Evolutionary conservation across 2,888 invertebrate genomes (phyloP).

Genomic region (Keiferia lycopersicella): DNA sequence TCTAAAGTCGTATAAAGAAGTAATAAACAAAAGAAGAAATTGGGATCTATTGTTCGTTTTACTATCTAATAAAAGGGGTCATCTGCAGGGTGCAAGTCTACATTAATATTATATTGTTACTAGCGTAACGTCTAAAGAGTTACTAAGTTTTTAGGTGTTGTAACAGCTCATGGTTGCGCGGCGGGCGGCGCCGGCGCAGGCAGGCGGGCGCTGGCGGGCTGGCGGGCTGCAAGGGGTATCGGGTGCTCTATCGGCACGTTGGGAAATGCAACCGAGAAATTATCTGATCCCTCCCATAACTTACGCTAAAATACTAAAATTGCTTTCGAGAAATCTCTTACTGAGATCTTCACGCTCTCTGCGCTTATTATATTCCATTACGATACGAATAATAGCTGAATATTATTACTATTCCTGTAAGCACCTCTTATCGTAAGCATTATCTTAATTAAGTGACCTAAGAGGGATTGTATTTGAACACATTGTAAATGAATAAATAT

Average conservation of each 20-base stretch:
- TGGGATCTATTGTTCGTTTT: no score
- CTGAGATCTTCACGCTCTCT: constrained; percentile 76
- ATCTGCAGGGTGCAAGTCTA: no score
- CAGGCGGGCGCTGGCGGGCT: background rate
- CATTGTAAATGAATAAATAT: constrained; percentile 39
- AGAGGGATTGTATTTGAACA: constrained; percentile 42
- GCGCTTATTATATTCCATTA: constrained; percentile 77
- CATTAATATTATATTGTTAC: no score
- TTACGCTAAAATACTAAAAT: constrained; percentile 76
- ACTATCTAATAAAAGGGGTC: no score
- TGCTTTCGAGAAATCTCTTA: constrained; percentile 75
- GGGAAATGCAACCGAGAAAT: constrained; percentile 66
- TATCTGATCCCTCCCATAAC: constrained; percentile 78
- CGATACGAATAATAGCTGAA: constrained; percentile 72
- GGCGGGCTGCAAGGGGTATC: constrained; percentile 47
- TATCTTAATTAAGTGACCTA: constrained; percentile 55
- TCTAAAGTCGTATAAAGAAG: no score
- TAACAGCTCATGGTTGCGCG: constrained; percentile 14
- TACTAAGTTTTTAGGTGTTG: constrained; percentile 21
- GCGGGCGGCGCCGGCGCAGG: constrained; percentile 27
- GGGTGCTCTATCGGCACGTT: constrained; percentile 61
- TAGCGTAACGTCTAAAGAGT: background rate
- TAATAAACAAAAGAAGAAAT: no score
- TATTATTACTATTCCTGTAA: constrained; percentile 63
- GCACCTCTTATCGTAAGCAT: constrained; percentile 47